Conservation (phyloP, 2,797 vertebrate genomes). For the Calcarius lapponicus region DNA sequence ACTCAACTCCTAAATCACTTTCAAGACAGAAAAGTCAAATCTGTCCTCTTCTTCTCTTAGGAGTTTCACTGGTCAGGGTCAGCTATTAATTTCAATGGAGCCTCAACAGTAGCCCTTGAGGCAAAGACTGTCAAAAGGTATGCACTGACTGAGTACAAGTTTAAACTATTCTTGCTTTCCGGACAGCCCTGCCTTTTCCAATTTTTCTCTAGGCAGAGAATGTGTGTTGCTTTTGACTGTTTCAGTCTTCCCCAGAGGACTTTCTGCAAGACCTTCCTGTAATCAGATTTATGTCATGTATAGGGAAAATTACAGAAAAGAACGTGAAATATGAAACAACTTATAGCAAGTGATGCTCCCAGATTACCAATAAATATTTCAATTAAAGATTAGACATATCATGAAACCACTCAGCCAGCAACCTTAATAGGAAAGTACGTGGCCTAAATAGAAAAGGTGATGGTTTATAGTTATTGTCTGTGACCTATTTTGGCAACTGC, state of each 20-base stretch:
- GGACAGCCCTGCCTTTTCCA: neutral
- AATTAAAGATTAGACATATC: slow-evolving; percentile 17
- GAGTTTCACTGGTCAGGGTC: neutral
- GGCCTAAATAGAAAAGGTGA: slow-evolving; percentile 10
- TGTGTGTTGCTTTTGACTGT: slow-evolving; percentile 7
- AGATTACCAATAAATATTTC: slow-evolving; percentile 49
- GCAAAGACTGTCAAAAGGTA: slow-evolving; percentile 36
- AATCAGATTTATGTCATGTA: slow-evolving; percentile 16
- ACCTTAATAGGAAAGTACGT: slow-evolving; percentile 3
- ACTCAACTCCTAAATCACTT: neutral
- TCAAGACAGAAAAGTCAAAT: neutral
- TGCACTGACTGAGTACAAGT: neutral
- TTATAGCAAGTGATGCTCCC: neutral
- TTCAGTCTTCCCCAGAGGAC: slow-evolving; percentile 13
- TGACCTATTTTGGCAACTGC: slow-evolving; percentile 34
- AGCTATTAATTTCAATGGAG: slow-evolving; percentile 16
- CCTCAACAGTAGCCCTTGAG: neutral
- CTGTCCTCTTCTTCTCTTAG: neutral
- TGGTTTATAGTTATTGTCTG: slow-evolving; percentile 8
- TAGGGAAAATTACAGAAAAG: neutral
- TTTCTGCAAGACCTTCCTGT: slow-evolving; percentile 3
- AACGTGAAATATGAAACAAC: neutral
- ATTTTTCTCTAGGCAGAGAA: slow-evolving; percentile 17
- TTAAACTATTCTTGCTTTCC: neutral
- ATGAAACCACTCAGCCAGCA: slow-evolving; percentile 7